Evolutionary conservation across 2,113 vertebrate species (phyloP).

Genomic region (Sprattus sprattus): DNA sequence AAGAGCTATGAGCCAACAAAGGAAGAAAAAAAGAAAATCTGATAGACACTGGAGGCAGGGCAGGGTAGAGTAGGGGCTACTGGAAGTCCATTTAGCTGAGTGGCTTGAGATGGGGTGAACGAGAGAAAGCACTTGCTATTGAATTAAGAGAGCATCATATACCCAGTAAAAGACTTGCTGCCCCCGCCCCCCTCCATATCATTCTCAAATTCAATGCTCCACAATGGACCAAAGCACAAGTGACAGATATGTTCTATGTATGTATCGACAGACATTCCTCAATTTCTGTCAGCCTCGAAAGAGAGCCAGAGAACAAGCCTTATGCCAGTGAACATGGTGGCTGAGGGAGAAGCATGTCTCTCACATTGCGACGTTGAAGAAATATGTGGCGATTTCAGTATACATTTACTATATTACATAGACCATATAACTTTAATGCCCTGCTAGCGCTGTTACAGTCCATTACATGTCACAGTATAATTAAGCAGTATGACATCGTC

Average conservation of each 20-base stretch:
- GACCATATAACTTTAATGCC: no score
- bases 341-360: no score
- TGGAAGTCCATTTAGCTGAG: conserved; percentile 3
- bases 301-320: no score
- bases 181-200: neutral
- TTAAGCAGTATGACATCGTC: no score
- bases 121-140: neutral
- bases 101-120: neutral
- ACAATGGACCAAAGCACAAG: no score
- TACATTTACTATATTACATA: no score
- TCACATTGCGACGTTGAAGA: neutral
- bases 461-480: neutral
- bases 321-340: no score
- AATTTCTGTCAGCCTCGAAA: no score
- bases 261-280: no score
- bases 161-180: neutral
- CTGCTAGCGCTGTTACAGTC: neutral
- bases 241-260: no score
- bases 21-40: neutral
- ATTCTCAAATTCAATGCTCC: no score
- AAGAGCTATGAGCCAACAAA: conserved; percentile 1
- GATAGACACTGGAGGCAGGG: neutral
- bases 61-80: neutral
- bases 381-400: neutral
- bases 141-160: conserved; percentile 8